Evolutionary conservation across 2,888 invertebrate species (phyloP).

Genomic region (Carterocephalus palaemon): DNA sequence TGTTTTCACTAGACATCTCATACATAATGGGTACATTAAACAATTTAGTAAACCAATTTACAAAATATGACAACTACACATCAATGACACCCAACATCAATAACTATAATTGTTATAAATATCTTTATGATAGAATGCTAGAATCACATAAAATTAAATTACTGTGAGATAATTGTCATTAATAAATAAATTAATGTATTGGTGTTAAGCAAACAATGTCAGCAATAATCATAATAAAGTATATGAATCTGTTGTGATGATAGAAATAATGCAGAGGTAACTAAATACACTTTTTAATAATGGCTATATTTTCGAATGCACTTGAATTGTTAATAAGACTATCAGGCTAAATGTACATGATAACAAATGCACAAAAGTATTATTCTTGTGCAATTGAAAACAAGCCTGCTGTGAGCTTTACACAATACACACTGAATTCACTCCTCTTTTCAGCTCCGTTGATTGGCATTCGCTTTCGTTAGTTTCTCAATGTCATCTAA

Average conservation of each 20-base stretch:
- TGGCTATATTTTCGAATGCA: conserved; percentile 13
- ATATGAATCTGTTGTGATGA: conserved; percentile 2
- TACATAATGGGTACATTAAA: too few species aligned
- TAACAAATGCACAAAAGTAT: conserved; percentile 8
- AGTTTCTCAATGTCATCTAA: conserved; percentile 85
- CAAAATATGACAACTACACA: too few species aligned
- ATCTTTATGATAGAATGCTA: too few species aligned
- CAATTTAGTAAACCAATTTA: too few species aligned
- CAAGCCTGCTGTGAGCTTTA: conserved; percentile 10
- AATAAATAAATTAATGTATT: too few species aligned
- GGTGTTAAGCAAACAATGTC: too few species aligned
- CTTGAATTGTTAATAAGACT: neutral
- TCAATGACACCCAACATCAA: too few species aligned
- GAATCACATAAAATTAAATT: too few species aligned
- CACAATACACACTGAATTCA: conserved; percentile 39
- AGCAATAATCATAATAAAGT: too few species aligned
- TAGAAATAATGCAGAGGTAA: conserved; percentile 5
- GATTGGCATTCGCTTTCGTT: conserved; percentile 72
- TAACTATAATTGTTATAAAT: too few species aligned
- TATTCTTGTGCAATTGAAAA: conserved; percentile 16
- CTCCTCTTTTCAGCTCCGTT: conserved; percentile 77
- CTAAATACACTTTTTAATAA: conserved; percentile 1
- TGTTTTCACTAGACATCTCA: too few species aligned
- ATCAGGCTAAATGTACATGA: conserved; percentile 6
- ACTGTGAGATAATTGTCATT: too few species aligned